These are phyloP conservation scores for Neosalanx taihuensis DNA, from an alignment of 2,797 vertebrate genomes.

Conservation along the genomic window DNA sequence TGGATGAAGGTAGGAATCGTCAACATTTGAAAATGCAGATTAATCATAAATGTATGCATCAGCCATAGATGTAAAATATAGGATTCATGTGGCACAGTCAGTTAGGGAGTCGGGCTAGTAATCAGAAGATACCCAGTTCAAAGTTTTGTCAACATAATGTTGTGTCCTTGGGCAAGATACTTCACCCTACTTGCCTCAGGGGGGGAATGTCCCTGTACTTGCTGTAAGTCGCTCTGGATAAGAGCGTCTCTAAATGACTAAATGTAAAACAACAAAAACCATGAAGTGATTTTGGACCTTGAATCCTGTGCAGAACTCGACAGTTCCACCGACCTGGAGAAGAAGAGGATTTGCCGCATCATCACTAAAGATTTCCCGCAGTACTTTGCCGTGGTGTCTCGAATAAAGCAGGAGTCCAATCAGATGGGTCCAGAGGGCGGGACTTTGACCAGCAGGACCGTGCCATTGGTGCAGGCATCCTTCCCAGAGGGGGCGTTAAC, in stretches of 20 bases:
- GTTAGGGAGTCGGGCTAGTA: too few relatives aligned
- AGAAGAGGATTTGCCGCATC: slow-evolving; percentile 95
- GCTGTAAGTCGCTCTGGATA: too few relatives aligned
- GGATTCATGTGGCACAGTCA: too few relatives aligned
- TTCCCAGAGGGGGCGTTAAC: slow-evolving; percentile 97
- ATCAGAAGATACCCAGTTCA: too few relatives aligned
- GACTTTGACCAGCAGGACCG: slow-evolving; percentile 85
- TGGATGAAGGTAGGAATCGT: slow-evolving; percentile 90
- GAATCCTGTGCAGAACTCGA: slow-evolving; percentile 77
- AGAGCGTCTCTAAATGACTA: too few relatives aligned
- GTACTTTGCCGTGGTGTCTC: slow-evolving; percentile 97
- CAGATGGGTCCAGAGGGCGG: slow-evolving; percentile 97
- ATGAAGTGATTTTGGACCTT: not conserved
- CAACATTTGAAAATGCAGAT: not conserved
- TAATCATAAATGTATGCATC: not conserved
- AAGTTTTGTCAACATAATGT: too few relatives aligned
- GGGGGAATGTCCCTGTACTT: too few relatives aligned
- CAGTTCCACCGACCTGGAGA: slow-evolving; percentile 88
- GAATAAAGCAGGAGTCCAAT: slow-evolving; percentile 96
- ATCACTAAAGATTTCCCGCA: slow-evolving; percentile 98
- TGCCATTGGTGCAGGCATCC: slow-evolving; percentile 89
- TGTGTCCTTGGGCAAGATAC: too few relatives aligned
- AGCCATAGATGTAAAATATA: not conserved
- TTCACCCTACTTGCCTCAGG: too few relatives aligned
- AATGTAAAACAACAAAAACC: too few relatives aligned